Conservation (phyloP, 2,797 vertebrate genomes). For the Zonotrichia albicollis region DNA sequence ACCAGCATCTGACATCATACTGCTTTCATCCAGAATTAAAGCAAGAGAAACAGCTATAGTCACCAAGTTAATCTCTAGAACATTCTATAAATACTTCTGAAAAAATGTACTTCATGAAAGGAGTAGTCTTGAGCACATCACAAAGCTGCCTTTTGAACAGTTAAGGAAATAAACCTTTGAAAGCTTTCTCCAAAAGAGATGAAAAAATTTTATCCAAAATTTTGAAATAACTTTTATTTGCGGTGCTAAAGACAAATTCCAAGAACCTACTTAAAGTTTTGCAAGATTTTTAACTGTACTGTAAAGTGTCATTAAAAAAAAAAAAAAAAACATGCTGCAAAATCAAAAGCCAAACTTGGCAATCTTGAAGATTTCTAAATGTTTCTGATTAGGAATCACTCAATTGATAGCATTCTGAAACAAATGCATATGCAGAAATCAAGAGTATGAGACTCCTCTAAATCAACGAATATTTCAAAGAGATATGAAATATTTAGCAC, state of each 20-base stretch:
- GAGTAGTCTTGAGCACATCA: background rate
- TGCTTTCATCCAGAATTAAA: background rate
- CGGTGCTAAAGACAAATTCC: slow-evolving; percentile 20
- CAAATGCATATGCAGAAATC: background rate
- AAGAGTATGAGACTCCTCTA: background rate
- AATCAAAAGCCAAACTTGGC: background rate
- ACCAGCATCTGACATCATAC: background rate
- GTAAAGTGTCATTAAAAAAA: background rate
- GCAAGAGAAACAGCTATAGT: background rate
- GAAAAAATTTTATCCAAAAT: background rate
- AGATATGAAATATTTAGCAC: background rate
- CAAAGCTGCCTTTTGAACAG: background rate
- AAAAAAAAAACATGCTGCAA: slow-evolving; percentile 3
- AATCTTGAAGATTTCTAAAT: slow-evolving; percentile 4
- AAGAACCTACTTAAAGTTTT: background rate
- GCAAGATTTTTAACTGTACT: slow-evolving; percentile 40
- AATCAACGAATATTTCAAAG: background rate
- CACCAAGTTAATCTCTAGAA: background rate
- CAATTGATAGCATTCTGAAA: slow-evolving; percentile 10
- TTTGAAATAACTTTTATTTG: background rate
- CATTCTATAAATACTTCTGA: background rate
- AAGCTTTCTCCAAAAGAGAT: background rate
- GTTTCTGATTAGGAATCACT: slow-evolving; percentile 3
- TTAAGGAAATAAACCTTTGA: background rate
- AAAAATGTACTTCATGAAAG: background rate